Conservation (phyloP, 2,797 vertebrate genomes). For the Catharus ustulatus region DNA sequence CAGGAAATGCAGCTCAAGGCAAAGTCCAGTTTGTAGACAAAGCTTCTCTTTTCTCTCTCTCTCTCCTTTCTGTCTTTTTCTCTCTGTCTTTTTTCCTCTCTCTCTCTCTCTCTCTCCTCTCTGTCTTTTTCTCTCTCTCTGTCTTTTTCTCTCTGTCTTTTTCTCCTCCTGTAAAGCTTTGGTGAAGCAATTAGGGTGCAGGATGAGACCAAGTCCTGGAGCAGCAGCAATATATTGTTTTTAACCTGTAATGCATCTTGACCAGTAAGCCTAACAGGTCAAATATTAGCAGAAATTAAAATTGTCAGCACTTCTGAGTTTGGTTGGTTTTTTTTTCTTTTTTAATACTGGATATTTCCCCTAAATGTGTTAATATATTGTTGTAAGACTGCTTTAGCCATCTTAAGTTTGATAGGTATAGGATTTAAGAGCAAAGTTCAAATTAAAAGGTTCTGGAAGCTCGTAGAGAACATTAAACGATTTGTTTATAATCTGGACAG, state of each 20-base stretch:
- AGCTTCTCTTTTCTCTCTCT: neutral
- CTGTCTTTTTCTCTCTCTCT: neutral
- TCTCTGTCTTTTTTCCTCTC: neutral
- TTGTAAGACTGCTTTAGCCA: neutral
- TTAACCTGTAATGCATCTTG: neutral
- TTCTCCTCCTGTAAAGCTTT: neutral
- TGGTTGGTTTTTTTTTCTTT: neutral
- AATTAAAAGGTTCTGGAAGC: neutral
- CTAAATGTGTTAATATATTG: neutral
- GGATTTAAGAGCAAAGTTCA: neutral
- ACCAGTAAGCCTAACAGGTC: neutral
- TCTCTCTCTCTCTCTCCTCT: neutral
- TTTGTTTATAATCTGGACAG: neutral
- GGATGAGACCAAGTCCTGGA: neutral
- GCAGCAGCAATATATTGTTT: neutral
- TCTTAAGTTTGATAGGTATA: neutral
- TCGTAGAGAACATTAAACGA: neutral
- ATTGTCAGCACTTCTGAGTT: neutral
- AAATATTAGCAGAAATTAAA: neutral
- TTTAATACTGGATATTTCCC: neutral
- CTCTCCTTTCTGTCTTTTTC: neutral
- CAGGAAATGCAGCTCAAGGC: neutral
- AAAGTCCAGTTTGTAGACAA: neutral
- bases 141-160: neutral
- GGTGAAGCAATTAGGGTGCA: neutral